Evolutionary conservation across 2,113 vertebrate genomes (phyloP).

Genomic region (Hippolais icterina): DNA sequence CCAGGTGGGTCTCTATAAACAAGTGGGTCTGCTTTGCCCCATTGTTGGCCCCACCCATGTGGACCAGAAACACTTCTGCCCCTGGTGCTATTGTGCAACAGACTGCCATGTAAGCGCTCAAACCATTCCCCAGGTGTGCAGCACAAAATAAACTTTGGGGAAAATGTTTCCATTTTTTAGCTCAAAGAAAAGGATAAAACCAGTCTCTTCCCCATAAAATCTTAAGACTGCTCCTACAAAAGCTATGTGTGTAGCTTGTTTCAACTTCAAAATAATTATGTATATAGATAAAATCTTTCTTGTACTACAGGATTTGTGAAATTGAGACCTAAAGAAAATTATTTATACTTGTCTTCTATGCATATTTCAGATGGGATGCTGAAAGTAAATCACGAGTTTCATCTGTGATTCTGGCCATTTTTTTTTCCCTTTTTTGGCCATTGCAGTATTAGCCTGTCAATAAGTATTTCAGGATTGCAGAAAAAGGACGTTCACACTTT

Average conservation of each 20-base stretch:
- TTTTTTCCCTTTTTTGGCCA: background rate
- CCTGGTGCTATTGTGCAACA: accelerated
- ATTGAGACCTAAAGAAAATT: background rate
- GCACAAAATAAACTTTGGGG: background rate
- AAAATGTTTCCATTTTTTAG: background rate
- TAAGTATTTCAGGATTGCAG: background rate
- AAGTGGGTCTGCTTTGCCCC: background rate
- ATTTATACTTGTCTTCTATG: background rate
- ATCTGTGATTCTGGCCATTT: background rate
- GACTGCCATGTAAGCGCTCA: background rate
- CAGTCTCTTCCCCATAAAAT: background rate
- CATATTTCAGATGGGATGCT: background rate
- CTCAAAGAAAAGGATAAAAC: background rate
- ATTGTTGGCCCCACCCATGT: too few species aligned
- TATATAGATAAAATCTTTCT: background rate
- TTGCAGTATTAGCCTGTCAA: background rate
- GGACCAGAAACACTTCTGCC: background rate
- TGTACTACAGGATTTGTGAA: background rate
- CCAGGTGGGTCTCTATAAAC: background rate
- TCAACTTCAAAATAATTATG: background rate
- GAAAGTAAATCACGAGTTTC: background rate
- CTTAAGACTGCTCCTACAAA: background rate
- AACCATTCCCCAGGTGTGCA: background rate
- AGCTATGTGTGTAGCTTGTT: accelerated
- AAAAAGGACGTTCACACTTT: background rate